phyloP scores from a whole-genome alignment of 92 coral and sea anemone species.

The Chrysogorgia sp. region DNA sequence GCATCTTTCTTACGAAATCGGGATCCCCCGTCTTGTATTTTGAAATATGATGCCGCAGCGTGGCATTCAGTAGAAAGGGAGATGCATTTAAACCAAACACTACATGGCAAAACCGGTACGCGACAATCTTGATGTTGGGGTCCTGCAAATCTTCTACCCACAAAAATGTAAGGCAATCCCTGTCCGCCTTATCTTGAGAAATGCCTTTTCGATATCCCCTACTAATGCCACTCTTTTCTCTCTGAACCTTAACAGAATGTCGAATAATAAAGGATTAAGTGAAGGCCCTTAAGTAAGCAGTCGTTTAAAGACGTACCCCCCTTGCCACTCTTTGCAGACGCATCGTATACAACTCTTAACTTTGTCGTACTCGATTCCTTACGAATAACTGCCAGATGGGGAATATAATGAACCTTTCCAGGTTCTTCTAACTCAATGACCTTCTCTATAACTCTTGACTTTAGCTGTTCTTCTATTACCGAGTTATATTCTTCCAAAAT shows the following conservation, averaged over 20 bases:
- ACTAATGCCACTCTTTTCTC: constrained; percentile 41
- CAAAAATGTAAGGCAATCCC: too few relatives aligned
- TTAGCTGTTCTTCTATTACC: neutral
- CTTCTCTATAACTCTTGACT: neutral
- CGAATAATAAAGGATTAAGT: constrained; percentile 51
- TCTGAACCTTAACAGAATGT: constrained; percentile 50
- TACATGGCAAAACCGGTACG: too few relatives aligned
- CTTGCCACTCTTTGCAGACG: neutral
- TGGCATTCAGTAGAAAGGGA: too few relatives aligned
- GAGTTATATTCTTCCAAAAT: neutral
- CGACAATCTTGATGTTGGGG: too few relatives aligned
- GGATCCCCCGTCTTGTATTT: too few relatives aligned
- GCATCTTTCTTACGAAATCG: too few relatives aligned
- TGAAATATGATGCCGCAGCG: too few relatives aligned
- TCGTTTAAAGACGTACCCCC: neutral
- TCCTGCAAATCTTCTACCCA: too few relatives aligned
- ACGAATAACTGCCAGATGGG: neutral
- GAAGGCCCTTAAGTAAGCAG: constrained; percentile 20
- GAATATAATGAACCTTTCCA: neutral
- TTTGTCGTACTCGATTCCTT: neutral
- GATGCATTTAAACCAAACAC: too few relatives aligned
- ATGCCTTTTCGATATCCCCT: constrained; percentile 61
- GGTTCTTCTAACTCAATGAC: neutral
- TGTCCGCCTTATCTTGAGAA: constrained; percentile 48
- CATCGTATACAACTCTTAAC: constrained; percentile 2